Percentiles rank a stretch among this genome's conserved stretches.
phyloP scores from a whole-genome alignment of 2,888 invertebrate species.

The Hoplodrina ambigua region DNA sequence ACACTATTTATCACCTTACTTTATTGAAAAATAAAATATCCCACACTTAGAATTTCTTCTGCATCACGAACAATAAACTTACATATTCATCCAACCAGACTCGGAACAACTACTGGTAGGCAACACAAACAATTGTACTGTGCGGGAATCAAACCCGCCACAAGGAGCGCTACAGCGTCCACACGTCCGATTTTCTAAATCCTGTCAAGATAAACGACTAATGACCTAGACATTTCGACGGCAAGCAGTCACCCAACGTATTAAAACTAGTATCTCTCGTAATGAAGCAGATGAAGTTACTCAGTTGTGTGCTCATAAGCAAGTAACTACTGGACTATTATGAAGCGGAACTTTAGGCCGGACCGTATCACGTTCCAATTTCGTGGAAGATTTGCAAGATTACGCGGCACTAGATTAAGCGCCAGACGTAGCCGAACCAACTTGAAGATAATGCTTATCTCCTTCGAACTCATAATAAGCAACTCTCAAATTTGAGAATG shows the following conservation, averaged over 20 bases:
- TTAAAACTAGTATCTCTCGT: background rate
- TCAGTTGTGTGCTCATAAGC: background rate
- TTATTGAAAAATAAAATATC: no score
- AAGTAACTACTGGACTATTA: background rate
- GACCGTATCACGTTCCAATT: conserved; percentile 16
- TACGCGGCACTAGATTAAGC: background rate
- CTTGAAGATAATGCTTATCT: conserved; percentile 3
- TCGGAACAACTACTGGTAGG: no score
- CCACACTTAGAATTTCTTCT: no score
- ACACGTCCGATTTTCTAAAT: no score
- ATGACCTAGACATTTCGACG: background rate
- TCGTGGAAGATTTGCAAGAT: conserved; percentile 5
- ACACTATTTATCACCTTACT: no score
- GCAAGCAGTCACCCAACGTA: background rate
- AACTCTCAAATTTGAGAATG: background rate
- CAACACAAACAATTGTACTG: no score
- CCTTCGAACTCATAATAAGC: background rate
- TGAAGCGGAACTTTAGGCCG: background rate
- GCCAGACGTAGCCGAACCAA: background rate
- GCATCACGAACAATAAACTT: no score
- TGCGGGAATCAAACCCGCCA: no score
- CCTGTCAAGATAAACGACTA: no score
- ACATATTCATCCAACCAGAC: no score
- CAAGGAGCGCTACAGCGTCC: no score
- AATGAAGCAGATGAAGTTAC: conserved; percentile 1